Evolutionary conservation across 1,140 invertebrate species (phyloP), one percentile per base, ranked within the genome.

Genomic region (Lordiphosa stackelbergi): DNA sequence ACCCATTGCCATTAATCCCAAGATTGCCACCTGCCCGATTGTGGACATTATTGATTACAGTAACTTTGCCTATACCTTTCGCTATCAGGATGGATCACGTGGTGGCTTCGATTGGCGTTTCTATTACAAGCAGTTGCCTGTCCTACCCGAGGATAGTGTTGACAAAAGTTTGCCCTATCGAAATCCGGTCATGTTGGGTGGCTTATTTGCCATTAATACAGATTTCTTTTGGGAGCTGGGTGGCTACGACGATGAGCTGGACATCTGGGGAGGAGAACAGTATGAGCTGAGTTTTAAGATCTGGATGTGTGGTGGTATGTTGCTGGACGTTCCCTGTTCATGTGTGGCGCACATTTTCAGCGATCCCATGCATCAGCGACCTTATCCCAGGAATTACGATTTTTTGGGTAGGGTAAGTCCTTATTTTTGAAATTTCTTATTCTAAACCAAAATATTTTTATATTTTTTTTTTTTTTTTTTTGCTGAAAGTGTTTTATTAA

Each of bases 281-380:
- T 94, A 98, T 57, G 98, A 99, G 88, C 91, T 99, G 48, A 98
- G 97, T 43, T 99, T 99, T 73, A 96, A 98, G 89, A 95, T 98
- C 43, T 95, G 93, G 93, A 93, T 94, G 85, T 94, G 93, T 65
- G 97, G 90, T 88, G 98, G 98, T 79, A 94, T 93, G 91, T 95
- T 95, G 95, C 92, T 90, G 88, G 97, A 91, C 89, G 93, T 90
- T 9, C 97, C 97, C 2, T 99, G 98, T 85, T 98, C 97, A 1
- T 92, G 96, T 66, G 97, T 99, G 7, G 98, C 97, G 0, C 98
- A 99, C 88, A 96, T 97, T 4, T 86, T 86, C 41, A 64, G 85
- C 1, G 85, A 85, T 11, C 65, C 62, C 70, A 97, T 97, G 88
- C 90, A 95, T 65, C 94, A 95, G 0, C 96, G 92, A 69, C 94